A percentile compares a stretch with the other conserved stretches of the same genome.
Conservation (phyloP, 2,797 vertebrate species). For the Myotis daubentonii region DNA sequence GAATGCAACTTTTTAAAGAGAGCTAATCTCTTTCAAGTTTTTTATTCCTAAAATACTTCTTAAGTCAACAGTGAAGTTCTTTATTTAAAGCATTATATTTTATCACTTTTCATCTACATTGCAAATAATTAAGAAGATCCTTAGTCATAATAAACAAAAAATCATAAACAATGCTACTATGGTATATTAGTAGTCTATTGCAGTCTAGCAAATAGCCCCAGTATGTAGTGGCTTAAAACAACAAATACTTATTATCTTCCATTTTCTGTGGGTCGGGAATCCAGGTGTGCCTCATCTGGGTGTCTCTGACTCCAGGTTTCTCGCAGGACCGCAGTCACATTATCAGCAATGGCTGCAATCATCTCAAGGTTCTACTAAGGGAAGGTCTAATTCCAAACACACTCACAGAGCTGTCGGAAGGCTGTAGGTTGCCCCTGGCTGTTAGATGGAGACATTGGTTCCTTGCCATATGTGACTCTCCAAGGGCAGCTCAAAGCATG, state of each 20-base stretch:
- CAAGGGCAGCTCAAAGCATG: neutral
- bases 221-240: neutral
- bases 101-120: neutral
- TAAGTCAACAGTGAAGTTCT: neutral
- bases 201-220: neutral
- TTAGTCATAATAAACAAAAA: neutral
- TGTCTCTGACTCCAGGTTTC: neutral
- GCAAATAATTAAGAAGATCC: neutral
- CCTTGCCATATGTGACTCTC: neutral
- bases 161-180: neutral
- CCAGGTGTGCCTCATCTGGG: neutral
- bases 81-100: neutral
- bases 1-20: neutral
- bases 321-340: neutral
- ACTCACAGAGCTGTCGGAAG: neutral
- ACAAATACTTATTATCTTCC: neutral
- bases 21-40: neutral
- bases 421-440: neutral
- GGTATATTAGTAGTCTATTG: neutral
- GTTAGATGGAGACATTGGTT: neutral
- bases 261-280: neutral
- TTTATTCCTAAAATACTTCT: neutral
- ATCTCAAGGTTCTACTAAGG: neutral
- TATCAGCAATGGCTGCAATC: neutral
- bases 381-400: neutral